These are phyloP conservation scores for Drosophila planitibia DNA, from an alignment of 2,888 invertebrate species.

Conservation along the genomic window DNA sequence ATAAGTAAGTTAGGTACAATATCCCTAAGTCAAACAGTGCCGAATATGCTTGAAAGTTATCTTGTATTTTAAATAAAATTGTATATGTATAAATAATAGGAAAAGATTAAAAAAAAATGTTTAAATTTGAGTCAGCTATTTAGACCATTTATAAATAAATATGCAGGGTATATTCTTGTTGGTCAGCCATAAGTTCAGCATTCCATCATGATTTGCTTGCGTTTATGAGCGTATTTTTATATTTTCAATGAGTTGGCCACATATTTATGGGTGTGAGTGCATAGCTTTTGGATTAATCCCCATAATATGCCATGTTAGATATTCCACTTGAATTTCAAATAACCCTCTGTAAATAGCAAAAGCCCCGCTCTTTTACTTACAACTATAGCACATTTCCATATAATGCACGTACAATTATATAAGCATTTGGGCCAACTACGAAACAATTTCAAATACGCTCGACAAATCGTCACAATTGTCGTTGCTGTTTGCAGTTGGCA, in stretches of 20 bases:
- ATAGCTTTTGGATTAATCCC: constrained; percentile 3
- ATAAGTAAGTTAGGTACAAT: background rate
- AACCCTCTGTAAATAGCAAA: constrained; percentile 7
- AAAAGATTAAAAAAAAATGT: rapidly evolving
- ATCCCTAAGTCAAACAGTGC: background rate
- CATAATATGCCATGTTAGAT: background rate
- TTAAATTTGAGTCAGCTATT: background rate
- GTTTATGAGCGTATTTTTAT: background rate
- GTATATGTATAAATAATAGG: background rate
- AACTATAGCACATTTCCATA: constrained; percentile 30
- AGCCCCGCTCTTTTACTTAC: background rate
- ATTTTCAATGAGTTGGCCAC: constrained; percentile 12
- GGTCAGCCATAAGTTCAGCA: background rate
- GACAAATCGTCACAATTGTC: constrained; percentile 37
- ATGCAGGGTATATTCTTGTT: background rate
- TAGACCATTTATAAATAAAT: background rate
- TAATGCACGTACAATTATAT: constrained; percentile 45
- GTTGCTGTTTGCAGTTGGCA: constrained; percentile 5
- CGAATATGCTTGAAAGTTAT: background rate
- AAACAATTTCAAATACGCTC: constrained; percentile 38
- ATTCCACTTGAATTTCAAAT: constrained; percentile 5
- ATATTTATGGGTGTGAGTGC: constrained; percentile 25
- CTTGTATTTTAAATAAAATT: background rate
- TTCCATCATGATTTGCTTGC: background rate
- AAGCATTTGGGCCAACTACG: constrained; percentile 47